These are phyloP conservation scores for Liparis tanakae DNA, from an alignment of 2,797 vertebrate species.

Conservation along the genomic window DNA sequence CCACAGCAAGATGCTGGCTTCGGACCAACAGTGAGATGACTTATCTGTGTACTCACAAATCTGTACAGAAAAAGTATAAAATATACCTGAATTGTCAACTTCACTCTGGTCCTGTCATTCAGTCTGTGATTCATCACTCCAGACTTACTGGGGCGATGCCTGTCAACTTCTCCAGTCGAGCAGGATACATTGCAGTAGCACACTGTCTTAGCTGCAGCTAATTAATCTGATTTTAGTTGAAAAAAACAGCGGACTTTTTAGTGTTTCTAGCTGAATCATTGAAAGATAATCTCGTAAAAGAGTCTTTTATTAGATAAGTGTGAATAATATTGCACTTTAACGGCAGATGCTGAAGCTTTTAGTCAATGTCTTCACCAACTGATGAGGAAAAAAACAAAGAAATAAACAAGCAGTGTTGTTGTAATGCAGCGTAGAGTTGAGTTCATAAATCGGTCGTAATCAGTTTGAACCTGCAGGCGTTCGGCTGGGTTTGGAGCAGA, in stretches of 20 bases:
- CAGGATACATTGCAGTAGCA: not conserved
- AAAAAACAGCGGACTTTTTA: not conserved
- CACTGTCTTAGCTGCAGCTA: not conserved
- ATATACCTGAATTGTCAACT: not conserved
- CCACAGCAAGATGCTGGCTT: constrained; percentile 49
- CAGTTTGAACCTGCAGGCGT: too few relatives aligned
- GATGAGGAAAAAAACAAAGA: not conserved
- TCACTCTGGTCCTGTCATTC: not conserved
- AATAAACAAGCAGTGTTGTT: not conserved
- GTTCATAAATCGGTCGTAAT: not conserved
- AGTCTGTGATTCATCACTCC: not conserved
- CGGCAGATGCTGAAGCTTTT: not conserved
- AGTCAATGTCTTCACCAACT: not conserved
- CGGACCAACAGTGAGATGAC: constrained; percentile 25
- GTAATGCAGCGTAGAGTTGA: not conserved
- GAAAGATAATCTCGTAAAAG: not conserved
- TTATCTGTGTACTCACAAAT: constrained; percentile 12
- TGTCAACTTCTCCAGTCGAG: not conserved
- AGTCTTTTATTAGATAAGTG: not conserved
- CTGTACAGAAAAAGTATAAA: constrained; percentile 6
- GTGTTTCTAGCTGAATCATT: not conserved
- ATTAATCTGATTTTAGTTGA: not conserved
- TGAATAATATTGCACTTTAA: too few relatives aligned
- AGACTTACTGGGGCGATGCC: not conserved
- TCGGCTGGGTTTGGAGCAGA: too few relatives aligned